Evolutionary conservation across 2,797 vertebrate species (phyloP).

Genomic region (Periophthalmus magnuspinnatus): DNA sequence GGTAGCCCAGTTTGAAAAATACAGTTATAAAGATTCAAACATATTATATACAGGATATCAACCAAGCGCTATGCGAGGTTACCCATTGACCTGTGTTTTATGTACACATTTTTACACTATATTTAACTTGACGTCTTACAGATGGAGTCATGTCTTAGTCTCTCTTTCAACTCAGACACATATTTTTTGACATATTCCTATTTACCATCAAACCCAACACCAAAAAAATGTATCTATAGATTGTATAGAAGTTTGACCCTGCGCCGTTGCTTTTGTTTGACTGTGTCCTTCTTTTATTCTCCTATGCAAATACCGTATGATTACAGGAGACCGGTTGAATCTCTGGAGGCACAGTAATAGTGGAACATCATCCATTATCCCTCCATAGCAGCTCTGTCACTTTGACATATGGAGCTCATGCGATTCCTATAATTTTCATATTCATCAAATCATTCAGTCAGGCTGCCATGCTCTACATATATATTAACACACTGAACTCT

Average conservation of each 20-base stretch:
- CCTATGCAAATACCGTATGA: neutral
- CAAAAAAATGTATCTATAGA: neutral
- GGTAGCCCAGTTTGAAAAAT: neutral
- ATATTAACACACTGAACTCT: neutral
- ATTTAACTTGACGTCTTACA: neutral
- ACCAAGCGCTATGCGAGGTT: neutral
- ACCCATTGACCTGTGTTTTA: neutral
- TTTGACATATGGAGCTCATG: constrained; percentile 8
- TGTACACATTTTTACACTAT: neutral
- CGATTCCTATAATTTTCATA: constrained; percentile 6
- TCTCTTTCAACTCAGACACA: neutral
- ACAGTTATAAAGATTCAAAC: neutral
- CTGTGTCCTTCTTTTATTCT: neutral
- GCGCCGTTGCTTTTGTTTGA: neutral
- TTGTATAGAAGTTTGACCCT: neutral
- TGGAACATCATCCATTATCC: constrained; percentile 12
- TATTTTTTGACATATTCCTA: neutral
- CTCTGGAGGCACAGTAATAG: neutral
- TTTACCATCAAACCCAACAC: neutral
- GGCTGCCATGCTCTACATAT: neutral
- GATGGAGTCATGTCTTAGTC: neutral
- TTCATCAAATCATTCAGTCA: constrained; percentile 7
- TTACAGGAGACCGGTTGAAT: neutral
- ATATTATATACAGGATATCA: neutral
- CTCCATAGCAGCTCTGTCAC: neutral